phyloP scores from a whole-genome alignment of 2,797 vertebrate species.

The Alca torda region DNA sequence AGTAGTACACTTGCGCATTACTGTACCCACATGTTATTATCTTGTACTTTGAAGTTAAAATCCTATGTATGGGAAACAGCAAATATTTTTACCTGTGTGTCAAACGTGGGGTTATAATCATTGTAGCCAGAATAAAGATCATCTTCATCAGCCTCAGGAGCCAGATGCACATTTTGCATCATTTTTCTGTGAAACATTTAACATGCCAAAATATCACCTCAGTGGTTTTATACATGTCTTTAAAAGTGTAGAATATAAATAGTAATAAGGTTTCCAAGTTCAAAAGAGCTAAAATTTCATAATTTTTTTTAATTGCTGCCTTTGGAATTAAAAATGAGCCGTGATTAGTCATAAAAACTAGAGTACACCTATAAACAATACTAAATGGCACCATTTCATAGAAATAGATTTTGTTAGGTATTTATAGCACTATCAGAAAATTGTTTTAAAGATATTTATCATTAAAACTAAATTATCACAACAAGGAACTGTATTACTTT shows the following conservation, averaged over 20 bases:
- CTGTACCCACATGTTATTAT: neutral
- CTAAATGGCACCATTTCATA: neutral
- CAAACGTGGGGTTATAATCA: conserved; percentile 94
- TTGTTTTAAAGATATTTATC: neutral
- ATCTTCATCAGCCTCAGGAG: conserved; percentile 87
- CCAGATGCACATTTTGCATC: conserved; percentile 90
- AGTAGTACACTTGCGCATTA: fast-evolving
- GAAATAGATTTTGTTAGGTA: neutral
- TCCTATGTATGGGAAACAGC: neutral
- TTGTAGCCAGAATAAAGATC: conserved; percentile 98
- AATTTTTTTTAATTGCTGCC: neutral
- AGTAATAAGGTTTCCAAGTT: neutral
- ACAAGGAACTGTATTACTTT: neutral
- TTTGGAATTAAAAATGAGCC: neutral
- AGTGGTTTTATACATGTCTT: neutral
- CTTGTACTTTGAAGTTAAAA: neutral
- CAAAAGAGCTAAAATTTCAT: neutral
- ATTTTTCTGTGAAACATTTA: conserved; percentile 67
- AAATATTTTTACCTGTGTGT: conserved; percentile 85
- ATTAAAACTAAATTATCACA: neutral
- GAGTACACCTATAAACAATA: neutral
- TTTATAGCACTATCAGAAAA: neutral
- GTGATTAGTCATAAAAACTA: neutral
- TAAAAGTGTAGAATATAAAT: neutral
- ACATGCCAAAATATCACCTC: neutral